Base-by-base conservation (phyloP, 2,888 invertebrate species). In the Calliphora vomitoria region DNA sequence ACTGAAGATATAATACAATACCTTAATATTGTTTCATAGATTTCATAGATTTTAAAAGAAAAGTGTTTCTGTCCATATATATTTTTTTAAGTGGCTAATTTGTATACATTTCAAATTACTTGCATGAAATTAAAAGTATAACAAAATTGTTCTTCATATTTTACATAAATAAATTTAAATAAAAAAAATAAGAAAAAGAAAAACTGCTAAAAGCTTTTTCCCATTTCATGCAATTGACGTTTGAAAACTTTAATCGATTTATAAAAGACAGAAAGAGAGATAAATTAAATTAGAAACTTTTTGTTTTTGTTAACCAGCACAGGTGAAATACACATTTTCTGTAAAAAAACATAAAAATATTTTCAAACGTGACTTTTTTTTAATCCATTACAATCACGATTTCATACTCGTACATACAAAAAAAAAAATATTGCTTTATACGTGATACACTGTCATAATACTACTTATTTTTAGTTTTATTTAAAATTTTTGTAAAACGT, bases 331-430 rank as follows among this genome's bases (percentile, higher is more conserved):
- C 55, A 38, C 38, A 41, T 72, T 38, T 74, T 18, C 74, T 8
- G 50, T 41, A 38, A 35, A 35, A 35, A 35, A 35, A 35, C 4
- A 6, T 35, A 35, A 4, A 35, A 47, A 11, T 15, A 31, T 62
- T 31, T 74, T 60, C 44, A 83, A 87, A 87, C 87, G 87, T 87
- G 87, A 87, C 87, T 87, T 82, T 86, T n/a, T 86, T 78, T 84
- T 78, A 84, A 85, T 84, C 78, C 76, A 76, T 74, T 78, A 72
- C 81, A 82, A 87, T 82, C 87, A 87, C 87, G 87, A 87, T 85
- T 85, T 84, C 25, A 74, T 78, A 74, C 13, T 60, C 31, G 25
- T 38, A 60, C 13, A 50, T 60, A 75, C 50, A 62, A 6, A 31
- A 4, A 58, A n/a, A 10, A 25, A 74, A 75, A 15, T 62, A 72